Base-by-base conservation (phyloP, 2,888 invertebrate genomes). In the Phlogophora meticulosa region DNA sequence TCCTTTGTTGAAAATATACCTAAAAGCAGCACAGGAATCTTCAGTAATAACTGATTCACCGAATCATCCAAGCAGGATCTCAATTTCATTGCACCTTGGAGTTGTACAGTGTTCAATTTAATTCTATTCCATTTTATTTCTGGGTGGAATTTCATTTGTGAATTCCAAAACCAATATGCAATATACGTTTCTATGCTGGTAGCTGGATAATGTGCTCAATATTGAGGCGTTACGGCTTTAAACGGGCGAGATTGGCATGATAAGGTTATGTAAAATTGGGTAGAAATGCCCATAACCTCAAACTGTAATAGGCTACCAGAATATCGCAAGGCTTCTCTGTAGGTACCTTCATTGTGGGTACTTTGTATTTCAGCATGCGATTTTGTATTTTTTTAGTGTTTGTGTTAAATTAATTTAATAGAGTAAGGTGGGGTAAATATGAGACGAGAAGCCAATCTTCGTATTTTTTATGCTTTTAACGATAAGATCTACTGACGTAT, bases 81-180 rank as follows among this genome's bases (percentile, higher is more conserved):
- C 17, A 49, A 17, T 36, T 22, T 36, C 4, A 40, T 17, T 17
- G 17, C 40, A 11, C 17, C 10, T 11, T 34, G 9, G 1, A 42
- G 7, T 38, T 34, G 7, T 43, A 15, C 1, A 24, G 4, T 20
- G 28, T 28, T 28, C 28, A 28, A 5, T 24, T 34, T 7, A 56
- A 42, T 51, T 57, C 17, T 11, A 48, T 65, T 65, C 10, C 22
- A 46, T 32, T 62, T 32, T 20, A 53, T 51, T 38, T 51, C 24
- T 36, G 20, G 52, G 20, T 13, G 43, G 59, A 66, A 76, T 62
- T 64, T 55, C 7, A 46, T 65, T 63, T 61, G n/a, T 0, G 48
- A 62, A 51, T 61, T 57, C 55, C 42, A 59, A 72, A 65, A 42
- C 55, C 68, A 72, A 76, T 76, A 76, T 71, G 69, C 75, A 72